phyloP scores from a whole-genome alignment of 2,888 invertebrate genomes.

The Shargacucullia verbasci region DNA sequence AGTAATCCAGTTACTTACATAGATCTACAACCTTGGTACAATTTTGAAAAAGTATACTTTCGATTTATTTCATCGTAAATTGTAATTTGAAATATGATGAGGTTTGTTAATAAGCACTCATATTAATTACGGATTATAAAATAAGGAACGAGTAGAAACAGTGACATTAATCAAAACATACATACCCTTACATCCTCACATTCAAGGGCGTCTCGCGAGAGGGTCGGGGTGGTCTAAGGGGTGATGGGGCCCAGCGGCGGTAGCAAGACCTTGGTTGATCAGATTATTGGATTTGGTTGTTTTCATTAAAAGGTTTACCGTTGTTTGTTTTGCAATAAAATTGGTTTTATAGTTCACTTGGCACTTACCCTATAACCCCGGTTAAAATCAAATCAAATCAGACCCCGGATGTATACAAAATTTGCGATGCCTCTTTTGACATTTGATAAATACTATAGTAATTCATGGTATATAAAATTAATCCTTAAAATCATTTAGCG shows the following conservation, averaged over 20 bases:
- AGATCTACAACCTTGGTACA: too few relatives aligned
- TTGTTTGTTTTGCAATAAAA: neutral
- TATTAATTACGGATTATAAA: neutral
- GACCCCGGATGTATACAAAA: slow-evolving; percentile 6
- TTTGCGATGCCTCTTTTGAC: slow-evolving; percentile 8
- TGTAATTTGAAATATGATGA: too few relatives aligned
- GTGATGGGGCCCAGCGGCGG: slow-evolving; percentile 23
- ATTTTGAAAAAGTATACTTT: too few relatives aligned
- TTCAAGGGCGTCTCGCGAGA: slow-evolving; percentile 49
- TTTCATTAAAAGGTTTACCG: slow-evolving; percentile 30
- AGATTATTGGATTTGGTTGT: slow-evolving; percentile 54
- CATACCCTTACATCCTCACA: slow-evolving; percentile 27
- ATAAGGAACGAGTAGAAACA: too few relatives aligned
- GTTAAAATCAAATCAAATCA: slow-evolving; percentile 4
- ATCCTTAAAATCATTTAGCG: neutral
- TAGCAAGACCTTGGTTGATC: slow-evolving; percentile 41
- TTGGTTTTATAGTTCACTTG: slow-evolving; percentile 30
- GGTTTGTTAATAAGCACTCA: too few relatives aligned
- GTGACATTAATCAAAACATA: slow-evolving; percentile 10
- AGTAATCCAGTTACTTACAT: neutral
- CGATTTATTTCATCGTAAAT: too few relatives aligned
- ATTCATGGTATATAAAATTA: slow-evolving; percentile 5
- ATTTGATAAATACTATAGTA: slow-evolving; percentile 7
- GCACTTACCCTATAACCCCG: neutral
- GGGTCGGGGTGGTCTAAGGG: slow-evolving; percentile 35